phyloP scores from a whole-genome alignment of 2,797 vertebrate species.

The Tympanoctomys barrerae region DNA sequence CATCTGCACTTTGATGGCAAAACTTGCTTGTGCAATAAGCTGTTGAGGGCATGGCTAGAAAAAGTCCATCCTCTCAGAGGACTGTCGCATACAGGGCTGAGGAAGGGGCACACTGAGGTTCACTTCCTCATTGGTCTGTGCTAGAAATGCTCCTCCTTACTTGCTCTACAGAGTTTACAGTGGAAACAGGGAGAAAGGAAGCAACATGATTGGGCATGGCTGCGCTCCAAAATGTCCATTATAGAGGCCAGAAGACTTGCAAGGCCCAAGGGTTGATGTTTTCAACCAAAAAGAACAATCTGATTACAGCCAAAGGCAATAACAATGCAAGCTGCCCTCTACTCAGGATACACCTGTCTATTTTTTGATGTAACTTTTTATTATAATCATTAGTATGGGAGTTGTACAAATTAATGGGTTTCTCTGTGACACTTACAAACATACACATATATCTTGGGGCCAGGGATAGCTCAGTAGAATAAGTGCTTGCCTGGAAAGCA shows the following conservation, averaged over 20 bases:
- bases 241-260: background rate
- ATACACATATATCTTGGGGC: too few species aligned
- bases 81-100: background rate
- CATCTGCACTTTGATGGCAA: background rate
- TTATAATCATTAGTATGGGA: too few species aligned
- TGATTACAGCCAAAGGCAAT: background rate
- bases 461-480: too few species aligned
- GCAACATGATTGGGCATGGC: background rate
- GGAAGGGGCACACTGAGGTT: background rate
- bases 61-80: background rate
- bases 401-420: too few species aligned
- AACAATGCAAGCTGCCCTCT: background rate
- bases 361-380: too few species aligned
- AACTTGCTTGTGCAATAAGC: constrained; percentile 25
- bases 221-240: background rate
- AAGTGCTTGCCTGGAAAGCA: too few species aligned
- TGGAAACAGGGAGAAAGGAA: background rate
- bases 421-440: too few species aligned
- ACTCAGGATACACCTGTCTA: background rate
- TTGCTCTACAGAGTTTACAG: constrained; percentile 53
- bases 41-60: background rate
- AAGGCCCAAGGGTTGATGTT: background rate
- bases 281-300: background rate
- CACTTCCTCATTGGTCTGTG: constrained; percentile 26
- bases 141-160: background rate